Evolutionary conservation across 2,113 vertebrate species (phyloP).

Genomic region (Pelobates fuscus): DNA sequence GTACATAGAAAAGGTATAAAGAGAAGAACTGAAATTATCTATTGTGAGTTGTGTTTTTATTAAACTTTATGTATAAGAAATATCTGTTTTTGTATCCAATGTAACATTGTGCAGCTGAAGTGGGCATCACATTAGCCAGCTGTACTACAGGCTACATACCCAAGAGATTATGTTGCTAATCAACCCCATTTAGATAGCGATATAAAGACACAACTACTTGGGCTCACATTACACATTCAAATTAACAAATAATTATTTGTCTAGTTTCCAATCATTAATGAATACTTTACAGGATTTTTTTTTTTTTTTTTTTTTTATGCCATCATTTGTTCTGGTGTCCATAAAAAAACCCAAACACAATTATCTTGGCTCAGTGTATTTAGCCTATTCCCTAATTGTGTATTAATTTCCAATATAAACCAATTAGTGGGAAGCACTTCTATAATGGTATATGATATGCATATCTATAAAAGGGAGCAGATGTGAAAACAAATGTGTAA

Average conservation of each 20-base stretch:
- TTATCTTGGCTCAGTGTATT: constrained; percentile 8
- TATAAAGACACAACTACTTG: neutral
- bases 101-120: neutral
- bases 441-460: neutral
- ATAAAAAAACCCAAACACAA: constrained; percentile 23
- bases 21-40: no score
- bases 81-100: neutral
- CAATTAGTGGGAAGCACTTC: constrained; percentile 5
- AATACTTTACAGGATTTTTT: neutral
- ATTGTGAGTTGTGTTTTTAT: no score
- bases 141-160: neutral
- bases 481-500: no score
- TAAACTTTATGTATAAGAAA: no score
- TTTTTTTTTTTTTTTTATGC: constrained; percentile 7
- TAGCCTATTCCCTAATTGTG: constrained; percentile 6
- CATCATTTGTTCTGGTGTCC: neutral
- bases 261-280: constrained; percentile 5
- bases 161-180: constrained; percentile 10
- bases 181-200: constrained; percentile 12
- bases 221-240: neutral
- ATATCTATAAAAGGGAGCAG: no score
- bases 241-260: constrained; percentile 22
- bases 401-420: constrained; percentile 8
- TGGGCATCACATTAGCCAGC: neutral
- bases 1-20: no score